Base-by-base conservation (phyloP, 2,797 vertebrate species). In the Myotis planiceps region DNA sequence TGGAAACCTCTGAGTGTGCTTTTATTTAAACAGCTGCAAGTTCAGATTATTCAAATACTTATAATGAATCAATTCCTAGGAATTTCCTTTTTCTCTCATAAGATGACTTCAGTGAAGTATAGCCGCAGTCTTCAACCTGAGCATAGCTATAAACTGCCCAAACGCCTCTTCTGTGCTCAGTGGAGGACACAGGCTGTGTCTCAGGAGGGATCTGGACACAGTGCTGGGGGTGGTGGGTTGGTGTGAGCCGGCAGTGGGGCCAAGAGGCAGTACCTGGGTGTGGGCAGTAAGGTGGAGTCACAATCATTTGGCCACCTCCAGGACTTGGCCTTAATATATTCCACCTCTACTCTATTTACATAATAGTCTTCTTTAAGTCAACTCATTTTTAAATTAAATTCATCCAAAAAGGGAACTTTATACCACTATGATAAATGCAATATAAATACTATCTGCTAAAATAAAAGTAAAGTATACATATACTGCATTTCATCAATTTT, bases 371-470 rank as follows among this genome's bases (percentile, higher is more conserved):
- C 45, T 88, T 92, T 94, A 84, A 55, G 78, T 39, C 55, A 49
- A 79, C 18, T 84, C 51, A 23, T 65, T 79, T 82, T 94, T 74
- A 88, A 95, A 51, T 81, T 68, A 74, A 86, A 60, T 45, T 91
- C 13, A 63, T 63, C 51, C 3, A 78, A 83, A 92, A 69, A 7
- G 39, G 53, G 94, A 76, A 74, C 29, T 83, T 85, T 16, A 9
- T 58, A 71, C 69, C n/a, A 47, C 32, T 76, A 29, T 10, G 63
- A 72, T 74, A 34, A 82, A 42, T 63, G 49, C 32, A 90, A 42
- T 47, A 9, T 27, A 89, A 80, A 7, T 10, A 76, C 81, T 63
- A 32, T 66, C 23, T 81, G 53, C 71, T 90, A 60, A 79, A 68
- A 69, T 39, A 88, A 9, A 80, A 88, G 2, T 27, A 3, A 80